Evolutionary conservation across 2,888 invertebrate species (phyloP).

Genomic region (Sinhomidia bicolor): DNA sequence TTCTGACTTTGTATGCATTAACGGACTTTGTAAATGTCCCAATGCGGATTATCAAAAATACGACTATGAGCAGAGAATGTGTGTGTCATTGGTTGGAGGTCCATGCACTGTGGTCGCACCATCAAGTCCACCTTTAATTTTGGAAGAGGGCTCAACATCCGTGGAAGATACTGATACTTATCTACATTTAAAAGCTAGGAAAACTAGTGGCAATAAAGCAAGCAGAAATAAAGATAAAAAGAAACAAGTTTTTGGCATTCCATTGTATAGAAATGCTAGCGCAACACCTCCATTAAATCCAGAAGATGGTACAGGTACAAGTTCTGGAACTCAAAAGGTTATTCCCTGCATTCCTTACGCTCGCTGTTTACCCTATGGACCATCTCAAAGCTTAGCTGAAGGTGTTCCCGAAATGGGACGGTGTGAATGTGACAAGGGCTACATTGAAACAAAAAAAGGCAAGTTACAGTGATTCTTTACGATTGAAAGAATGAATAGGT

Average conservation of each 20-base stretch:
- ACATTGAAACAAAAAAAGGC: conserved; percentile 71
- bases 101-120: conserved; percentile 64
- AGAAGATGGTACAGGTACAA: background rate
- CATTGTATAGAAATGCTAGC: background rate
- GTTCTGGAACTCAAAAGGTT: background rate
- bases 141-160: conserved; percentile 21
- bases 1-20: conserved; percentile 68
- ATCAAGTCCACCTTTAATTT: background rate
- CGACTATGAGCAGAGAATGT: conserved; percentile 68
- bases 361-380: conserved; percentile 66
- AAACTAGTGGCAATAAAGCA: background rate
- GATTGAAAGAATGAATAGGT: too few relatives aligned
- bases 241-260: background rate
- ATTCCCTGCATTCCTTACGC: conserved; percentile 73
- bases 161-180: background rate
- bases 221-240: conserved; percentile 46
- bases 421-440: conserved; percentile 70
- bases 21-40: conserved; percentile 75
- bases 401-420: conserved; percentile 47
- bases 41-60: conserved; percentile 77
- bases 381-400: background rate
- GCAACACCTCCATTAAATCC: background rate
- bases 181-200: conserved; percentile 1
- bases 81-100: conserved; percentile 74
- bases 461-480: too few relatives aligned